phyloP scores from a whole-genome alignment of 2,888 invertebrate species.

The Cynaeus angustus region DNA sequence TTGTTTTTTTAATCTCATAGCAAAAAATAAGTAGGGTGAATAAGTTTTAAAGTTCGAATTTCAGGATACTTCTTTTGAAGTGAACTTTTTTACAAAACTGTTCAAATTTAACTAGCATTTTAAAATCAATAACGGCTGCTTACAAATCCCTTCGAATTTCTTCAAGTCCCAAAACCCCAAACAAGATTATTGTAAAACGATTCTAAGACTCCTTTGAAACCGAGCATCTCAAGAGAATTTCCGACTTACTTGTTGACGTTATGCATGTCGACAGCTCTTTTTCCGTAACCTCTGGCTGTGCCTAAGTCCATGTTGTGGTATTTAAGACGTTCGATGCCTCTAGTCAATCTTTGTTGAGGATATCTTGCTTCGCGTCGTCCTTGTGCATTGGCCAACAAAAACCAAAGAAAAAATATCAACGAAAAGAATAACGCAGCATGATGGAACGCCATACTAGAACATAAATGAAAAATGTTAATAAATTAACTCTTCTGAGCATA shows the following conservation, averaged over 20 bases:
- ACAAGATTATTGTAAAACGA: conserved; percentile 2
- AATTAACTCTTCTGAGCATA: neutral
- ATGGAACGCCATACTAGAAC: conserved; percentile 51
- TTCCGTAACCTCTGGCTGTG: conserved; percentile 79
- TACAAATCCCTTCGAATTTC: neutral
- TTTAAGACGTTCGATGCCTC: conserved; percentile 67
- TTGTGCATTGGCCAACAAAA: conserved; percentile 55
- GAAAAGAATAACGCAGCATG: conserved; percentile 56
- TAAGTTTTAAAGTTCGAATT: too few species aligned
- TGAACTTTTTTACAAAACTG: too few species aligned
- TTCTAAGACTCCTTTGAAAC: conserved; percentile 1
- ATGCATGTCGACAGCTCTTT: conserved; percentile 73
- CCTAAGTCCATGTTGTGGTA: conserved; percentile 78
- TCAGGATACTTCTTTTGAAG: too few species aligned
- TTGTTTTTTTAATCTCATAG: too few species aligned
- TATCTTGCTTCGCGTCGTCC: conserved; percentile 68
- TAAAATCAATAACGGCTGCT: neutral
- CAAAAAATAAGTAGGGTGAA: too few species aligned
- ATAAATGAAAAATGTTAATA: conserved; percentile 5
- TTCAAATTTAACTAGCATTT: too few species aligned
- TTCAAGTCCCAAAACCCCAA: neutral
- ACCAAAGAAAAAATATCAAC: conserved; percentile 55
- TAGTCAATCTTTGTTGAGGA: conserved; percentile 74
- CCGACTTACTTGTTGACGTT: conserved; percentile 55
- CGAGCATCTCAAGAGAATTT: conserved; percentile 5